Percentiles rank a stretch among this genome's conserved stretches.
These are phyloP conservation scores for Setipinna tenuifilis DNA, from an alignment of 2,797 vertebrate species.

Conservation along the genomic window DNA sequence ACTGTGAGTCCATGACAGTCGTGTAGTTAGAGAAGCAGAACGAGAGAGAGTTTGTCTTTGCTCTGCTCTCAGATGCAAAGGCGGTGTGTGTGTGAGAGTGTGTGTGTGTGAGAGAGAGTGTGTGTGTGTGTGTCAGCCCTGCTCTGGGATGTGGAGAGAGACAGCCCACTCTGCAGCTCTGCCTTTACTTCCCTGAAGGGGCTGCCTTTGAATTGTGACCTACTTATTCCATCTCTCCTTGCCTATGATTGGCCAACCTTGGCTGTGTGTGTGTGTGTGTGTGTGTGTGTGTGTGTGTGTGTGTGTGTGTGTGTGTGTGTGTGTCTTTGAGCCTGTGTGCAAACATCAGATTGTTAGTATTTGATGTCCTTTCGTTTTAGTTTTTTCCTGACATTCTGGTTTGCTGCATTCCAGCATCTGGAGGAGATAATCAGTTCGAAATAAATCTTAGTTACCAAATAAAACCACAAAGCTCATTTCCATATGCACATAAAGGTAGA, in stretches of 20 bases:
- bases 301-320: constrained; percentile 39
- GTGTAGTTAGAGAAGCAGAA: not conserved
- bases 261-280: constrained; percentile 60
- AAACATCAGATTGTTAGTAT: constrained; percentile 23
- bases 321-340: constrained; percentile 8
- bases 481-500: not conserved
- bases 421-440: not conserved
- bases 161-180: constrained; percentile 65
- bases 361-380: not conserved
- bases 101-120: constrained; percentile 3
- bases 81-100: constrained; percentile 14
- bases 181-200: constrained; percentile 75
- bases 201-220: constrained; percentile 79
- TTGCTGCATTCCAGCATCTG: not conserved
- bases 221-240: constrained; percentile 81
- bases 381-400: not conserved
- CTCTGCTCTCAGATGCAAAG: too few species aligned
- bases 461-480: not conserved
- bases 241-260: constrained; percentile 72
- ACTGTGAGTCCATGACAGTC: not conserved
- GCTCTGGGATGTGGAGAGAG: not conserved
- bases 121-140: not conserved
- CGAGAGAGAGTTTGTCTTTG: not conserved
- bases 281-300: constrained; percentile 22
- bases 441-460: not conserved